These are phyloP conservation scores for Invenusta paracnida DNA, from an alignment of 2,888 invertebrate species.

Conservation along the genomic window DNA sequence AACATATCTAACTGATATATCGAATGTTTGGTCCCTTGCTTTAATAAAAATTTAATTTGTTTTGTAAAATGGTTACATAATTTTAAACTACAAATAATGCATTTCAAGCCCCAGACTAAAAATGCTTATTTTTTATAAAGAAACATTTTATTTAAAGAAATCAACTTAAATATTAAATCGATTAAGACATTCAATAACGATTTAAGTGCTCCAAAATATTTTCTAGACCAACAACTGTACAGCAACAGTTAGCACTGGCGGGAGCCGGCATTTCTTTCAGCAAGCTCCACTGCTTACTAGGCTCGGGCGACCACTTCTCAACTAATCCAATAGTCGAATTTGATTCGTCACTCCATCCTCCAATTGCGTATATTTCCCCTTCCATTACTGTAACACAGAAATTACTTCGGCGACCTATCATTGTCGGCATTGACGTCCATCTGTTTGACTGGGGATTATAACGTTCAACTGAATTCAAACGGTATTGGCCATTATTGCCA, in stretches of 20 bases:
- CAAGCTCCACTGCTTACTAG: background rate
- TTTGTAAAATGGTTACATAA: no score
- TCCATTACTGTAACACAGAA: conserved; percentile 35
- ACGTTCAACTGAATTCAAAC: conserved; percentile 38
- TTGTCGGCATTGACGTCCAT: conserved; percentile 34
- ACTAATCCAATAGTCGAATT: conserved; percentile 34
- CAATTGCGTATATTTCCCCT: conserved; percentile 42
- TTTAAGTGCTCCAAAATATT: conserved; percentile 38
- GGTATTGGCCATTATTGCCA: conserved; percentile 41
- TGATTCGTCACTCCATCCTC: conserved; percentile 42
- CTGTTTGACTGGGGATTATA: conserved; percentile 38
- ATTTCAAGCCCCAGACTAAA: no score
- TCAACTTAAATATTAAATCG: no score
- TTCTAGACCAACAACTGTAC: conserved; percentile 30
- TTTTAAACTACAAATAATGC: no score
- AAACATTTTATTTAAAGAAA: no score
- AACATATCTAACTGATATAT: no score
- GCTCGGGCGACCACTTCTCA: conserved; percentile 30
- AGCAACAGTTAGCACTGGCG: conserved; percentile 41
- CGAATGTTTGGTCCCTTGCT: no score
- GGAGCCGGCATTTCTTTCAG: conserved; percentile 24
- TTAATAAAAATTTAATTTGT: no score
- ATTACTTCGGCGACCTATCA: conserved; percentile 39
- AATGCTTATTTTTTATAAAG: no score
- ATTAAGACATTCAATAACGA: no score